These are phyloP conservation scores for Epinephelus awoara DNA, from an alignment of 2,797 vertebrate species.

Conservation along the genomic window DNA sequence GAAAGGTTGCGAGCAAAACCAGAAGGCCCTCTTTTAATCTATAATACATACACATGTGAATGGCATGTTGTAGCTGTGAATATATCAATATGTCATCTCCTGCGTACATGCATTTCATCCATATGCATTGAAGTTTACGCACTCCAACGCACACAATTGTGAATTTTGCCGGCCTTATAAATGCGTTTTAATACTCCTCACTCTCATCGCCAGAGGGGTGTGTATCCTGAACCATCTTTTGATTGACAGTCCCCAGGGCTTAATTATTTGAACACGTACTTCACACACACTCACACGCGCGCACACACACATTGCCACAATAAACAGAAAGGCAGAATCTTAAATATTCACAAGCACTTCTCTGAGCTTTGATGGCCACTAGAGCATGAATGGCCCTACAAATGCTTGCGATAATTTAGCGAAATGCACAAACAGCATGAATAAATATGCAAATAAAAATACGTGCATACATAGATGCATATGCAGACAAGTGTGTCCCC, in stretches of 20 bases:
- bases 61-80: conserved; percentile 7
- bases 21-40: background rate
- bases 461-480: conserved; percentile 21
- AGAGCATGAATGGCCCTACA: conserved; percentile 53
- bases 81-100: conserved; percentile 18
- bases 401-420: conserved; percentile 50
- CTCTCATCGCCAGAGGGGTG: conserved; percentile 36
- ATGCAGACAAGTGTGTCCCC: background rate
- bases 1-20: conserved; percentile 19
- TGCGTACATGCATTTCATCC: conserved; percentile 33
- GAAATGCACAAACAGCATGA: conserved; percentile 48
- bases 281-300: conserved; percentile 34
- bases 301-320: conserved; percentile 31
- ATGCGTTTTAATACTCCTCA: conserved; percentile 22
- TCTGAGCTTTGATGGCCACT: conserved; percentile 47
- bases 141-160: background rate
- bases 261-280: conserved; percentile 65
- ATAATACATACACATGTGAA: background rate
- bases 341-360: conserved; percentile 52
- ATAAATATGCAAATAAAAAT: conserved; percentile 58
- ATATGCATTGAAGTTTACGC: conserved; percentile 26
- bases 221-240: conserved; percentile 47
- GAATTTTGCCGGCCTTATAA: conserved; percentile 41
- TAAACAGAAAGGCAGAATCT: conserved; percentile 34
- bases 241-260: conserved; percentile 61